Base-by-base conservation (phyloP, 2,888 invertebrate species). In the Drosophila borborema region DNA sequence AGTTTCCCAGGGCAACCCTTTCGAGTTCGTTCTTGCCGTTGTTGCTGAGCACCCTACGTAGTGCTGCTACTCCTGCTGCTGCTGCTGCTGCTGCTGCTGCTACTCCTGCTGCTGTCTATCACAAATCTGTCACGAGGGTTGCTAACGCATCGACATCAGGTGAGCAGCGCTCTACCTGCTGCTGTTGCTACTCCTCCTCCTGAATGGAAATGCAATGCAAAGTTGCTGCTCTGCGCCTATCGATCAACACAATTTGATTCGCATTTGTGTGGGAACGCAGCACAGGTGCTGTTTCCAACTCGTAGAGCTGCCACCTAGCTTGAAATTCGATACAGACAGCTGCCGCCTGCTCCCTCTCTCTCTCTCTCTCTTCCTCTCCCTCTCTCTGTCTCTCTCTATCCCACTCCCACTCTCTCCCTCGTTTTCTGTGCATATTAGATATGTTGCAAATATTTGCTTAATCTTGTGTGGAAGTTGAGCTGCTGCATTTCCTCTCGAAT, bases 191-290 rank as follows among this genome's bases (percentile, higher is more conserved):
- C 28, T 28, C 7, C 55, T 40, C 18, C 28, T 45, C 2, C 45
- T 31, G 54, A 28, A 28, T 45, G 54, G 59, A 55, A 69, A 61
- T 72, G 76, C 64, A 72, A 71, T 66, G 67, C 62, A 66, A 80
- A 62, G 72, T 75, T 48, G 54, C 16, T 48, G 54, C 14, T 61
- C 48, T n/a, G 56, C 49, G 46, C 54, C 81, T 67, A 84, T 85
- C 89, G 80, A 85, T 85, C 89, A 89, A 74, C 61, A 80, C 56
- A 77, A 89, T 86, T 89, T 80, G 89, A 89, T 89, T 86, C 85
- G 89, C 85, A 86, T 86, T 79, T 75, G 53, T 28, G 87, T 87
- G 87, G 90, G 87, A 87, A 87, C 62, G 48, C 23, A 10, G n/a
- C 74, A 89, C 87, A 87, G 90, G 90, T 87, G 87, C 66, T 80